Base-by-base conservation (phyloP, 2,797 vertebrate genomes). In the Sparidentex hasta region DNA sequence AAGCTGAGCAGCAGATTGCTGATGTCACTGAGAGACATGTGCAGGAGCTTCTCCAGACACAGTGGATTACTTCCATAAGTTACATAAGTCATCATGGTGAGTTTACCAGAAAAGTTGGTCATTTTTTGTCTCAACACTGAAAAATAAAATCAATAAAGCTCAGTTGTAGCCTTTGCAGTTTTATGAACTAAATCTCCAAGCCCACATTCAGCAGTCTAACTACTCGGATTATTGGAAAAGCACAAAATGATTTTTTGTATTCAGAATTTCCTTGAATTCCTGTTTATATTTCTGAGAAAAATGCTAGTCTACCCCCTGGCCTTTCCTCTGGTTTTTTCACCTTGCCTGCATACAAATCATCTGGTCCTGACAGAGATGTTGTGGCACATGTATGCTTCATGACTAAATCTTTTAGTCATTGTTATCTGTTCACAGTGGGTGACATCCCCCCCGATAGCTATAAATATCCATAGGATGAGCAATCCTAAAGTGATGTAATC, bases 381-480 rank as follows among this genome's bases (percentile, higher is more conserved):
- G 54, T 65, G 59, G 1, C 20, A 70, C 61, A 57, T 23, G 7
- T 47, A 51, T 23, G 8, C 70, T 48, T 78, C 33, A 51, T 63
- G 50, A 71, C 51, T 27, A 27, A 51, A 59, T 67, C 20, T n/a
- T 73, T 65, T 11, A 25, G 44, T 54, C 48, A 18, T 52, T 50
- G 29, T 72, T 76, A 77, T 68, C 76, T 62, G n/a, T 54, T 54
- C 58, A 71, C 64, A 51, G 27, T 55, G 65, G 78, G 51, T 52
- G 65, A 81, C 48, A 47, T 73, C 29, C 27, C 54, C 13, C 23
- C 6, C 2, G 3, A 6, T 48, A 52, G 72, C 57, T 88, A 82
- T 74, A 81, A 88, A 86, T 86, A 85, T 71, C 65, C 17, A 65
- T 46, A 61, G n/a, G 50, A 65, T 57, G 78, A 71, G 20, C 27